Percentiles rank a stretch among this genome's conserved stretches.
These are phyloP conservation scores for Leucoma salicis DNA, from an alignment of 2,888 invertebrate species.

Conservation along the genomic window DNA sequence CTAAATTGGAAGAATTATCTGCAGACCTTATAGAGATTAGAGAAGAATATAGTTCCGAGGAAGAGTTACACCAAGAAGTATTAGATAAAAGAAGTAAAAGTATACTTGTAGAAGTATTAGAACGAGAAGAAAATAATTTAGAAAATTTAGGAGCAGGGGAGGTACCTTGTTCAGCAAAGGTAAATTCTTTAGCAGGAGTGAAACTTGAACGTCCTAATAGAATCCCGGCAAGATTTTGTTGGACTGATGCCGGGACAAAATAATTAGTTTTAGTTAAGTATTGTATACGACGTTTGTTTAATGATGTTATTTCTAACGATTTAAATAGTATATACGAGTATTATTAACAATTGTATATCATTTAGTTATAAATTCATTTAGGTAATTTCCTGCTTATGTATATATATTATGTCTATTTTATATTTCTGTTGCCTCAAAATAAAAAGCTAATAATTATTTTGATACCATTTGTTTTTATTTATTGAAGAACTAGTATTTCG, in stretches of 20 bases:
- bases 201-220: constrained; percentile 51
- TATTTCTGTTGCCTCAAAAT: too few relatives aligned
- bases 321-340: too few relatives aligned
- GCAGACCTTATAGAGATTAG: constrained; percentile 47
- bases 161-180: constrained; percentile 21
- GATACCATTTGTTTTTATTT: too few relatives aligned
- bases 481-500: too few relatives aligned
- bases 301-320: too few relatives aligned
- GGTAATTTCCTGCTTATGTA: too few relatives aligned
- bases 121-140: constrained; percentile 20
- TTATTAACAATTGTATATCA: too few relatives aligned
- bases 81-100: constrained; percentile 35
- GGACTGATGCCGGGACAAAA: constrained; percentile 56
- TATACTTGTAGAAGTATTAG: constrained; percentile 25
- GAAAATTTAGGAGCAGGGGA: constrained; percentile 46
- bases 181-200: constrained; percentile 30
- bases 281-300: too few relatives aligned
- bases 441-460: too few relatives aligned
- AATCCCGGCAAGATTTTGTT: constrained; percentile 65
- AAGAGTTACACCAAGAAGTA: constrained; percentile 45
- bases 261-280: constrained; percentile 9
- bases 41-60: constrained; percentile 48
- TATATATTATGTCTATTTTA: too few relatives aligned
- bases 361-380: too few relatives aligned
- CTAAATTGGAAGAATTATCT: constrained; percentile 57